These are phyloP conservation scores for Anhinga anhinga DNA, from an alignment of 2,113 vertebrate genomes.

Conservation along the genomic window DNA sequence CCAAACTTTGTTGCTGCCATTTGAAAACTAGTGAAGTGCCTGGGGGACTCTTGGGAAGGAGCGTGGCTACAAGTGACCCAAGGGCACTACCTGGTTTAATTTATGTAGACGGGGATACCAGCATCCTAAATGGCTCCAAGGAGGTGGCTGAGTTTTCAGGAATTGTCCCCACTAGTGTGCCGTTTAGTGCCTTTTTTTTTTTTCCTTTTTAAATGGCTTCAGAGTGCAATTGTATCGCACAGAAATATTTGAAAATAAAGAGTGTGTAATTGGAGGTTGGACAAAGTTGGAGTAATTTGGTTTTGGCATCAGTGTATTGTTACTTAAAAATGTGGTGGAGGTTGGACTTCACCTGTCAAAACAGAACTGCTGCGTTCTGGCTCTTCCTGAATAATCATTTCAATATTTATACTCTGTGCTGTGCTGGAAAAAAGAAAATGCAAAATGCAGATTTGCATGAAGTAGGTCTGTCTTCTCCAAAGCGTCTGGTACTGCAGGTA, in stretches of 20 bases:
- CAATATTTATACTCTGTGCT: neutral
- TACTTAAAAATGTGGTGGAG: neutral
- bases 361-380: neutral
- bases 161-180: neutral
- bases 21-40: neutral
- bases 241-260: neutral
- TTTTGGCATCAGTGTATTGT: neutral
- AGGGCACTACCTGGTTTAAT: neutral
- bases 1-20: neutral
- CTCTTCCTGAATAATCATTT: neutral
- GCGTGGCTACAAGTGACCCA: neutral
- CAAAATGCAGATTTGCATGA: neutral
- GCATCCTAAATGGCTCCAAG: neutral
- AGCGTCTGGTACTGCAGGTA: neutral
- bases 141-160: neutral
- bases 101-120: neutral
- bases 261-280: neutral
- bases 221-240: neutral
- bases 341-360: neutral
- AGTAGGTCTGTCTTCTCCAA: neutral
- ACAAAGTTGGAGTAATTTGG: neutral
- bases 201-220: neutral
- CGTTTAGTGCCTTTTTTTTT: neutral
- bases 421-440: neutral
- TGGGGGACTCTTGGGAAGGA: neutral